Evolutionary conservation across 2,888 invertebrate genomes (phyloP).

Genomic region (Malthinus seriepunctatus): DNA sequence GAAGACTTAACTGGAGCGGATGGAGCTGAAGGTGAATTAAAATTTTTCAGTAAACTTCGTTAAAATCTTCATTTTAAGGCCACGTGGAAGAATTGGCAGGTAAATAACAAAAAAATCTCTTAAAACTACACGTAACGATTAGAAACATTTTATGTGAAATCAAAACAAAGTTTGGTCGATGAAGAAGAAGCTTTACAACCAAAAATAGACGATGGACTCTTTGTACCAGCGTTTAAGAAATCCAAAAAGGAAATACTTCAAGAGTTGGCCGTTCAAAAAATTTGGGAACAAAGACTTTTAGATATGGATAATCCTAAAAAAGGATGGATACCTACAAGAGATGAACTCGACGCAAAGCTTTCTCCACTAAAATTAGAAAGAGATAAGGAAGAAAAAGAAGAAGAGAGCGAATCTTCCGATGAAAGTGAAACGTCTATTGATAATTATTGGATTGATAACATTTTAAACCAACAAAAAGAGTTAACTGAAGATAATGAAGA

Average conservation of each 20-base stretch:
- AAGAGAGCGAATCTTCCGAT: neutral
- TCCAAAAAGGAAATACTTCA: conserved; percentile 23
- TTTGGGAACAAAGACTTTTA: conserved; percentile 44
- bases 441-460: conserved; percentile 11
- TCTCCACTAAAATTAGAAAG: conserved; percentile 7
- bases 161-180: neutral
- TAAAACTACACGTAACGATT: neutral
- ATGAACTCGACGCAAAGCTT: conserved; percentile 10
- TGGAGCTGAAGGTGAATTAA: too few relatives aligned
- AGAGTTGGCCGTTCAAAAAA: conserved; percentile 39
- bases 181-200: too few relatives aligned
- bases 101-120: neutral
- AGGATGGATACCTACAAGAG: conserved; percentile 40
- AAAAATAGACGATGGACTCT: too few relatives aligned
- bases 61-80: too few relatives aligned
- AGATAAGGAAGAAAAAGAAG: conserved; percentile 12
- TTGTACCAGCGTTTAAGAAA: neutral
- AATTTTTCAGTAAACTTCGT: too few relatives aligned
- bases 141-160: neutral
- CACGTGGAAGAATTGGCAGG: neutral
- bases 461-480: conserved; percentile 26
- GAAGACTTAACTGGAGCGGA: neutral
- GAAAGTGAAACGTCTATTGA: conserved; percentile 4
- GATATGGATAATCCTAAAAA: conserved; percentile 43
- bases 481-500: conserved; percentile 32